phyloP scores from a whole-genome alignment of 2,113 vertebrate genomes.

The Pterocles orientalis region DNA sequence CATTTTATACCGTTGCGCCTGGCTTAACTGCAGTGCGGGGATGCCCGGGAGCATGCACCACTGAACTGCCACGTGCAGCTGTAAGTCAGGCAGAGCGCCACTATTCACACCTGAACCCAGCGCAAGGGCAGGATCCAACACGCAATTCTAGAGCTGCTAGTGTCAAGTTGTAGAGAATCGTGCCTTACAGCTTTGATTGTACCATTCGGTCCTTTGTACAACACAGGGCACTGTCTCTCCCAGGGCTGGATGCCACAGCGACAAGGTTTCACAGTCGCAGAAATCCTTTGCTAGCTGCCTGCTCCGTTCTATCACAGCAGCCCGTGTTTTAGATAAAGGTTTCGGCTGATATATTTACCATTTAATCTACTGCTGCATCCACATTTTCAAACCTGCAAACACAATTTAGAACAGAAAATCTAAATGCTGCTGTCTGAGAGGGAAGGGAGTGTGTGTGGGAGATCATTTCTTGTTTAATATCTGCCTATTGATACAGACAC shows the following conservation, averaged over 20 bases:
- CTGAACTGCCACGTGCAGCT: too few species aligned
- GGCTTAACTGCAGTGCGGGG: neutral
- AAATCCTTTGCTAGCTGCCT: neutral
- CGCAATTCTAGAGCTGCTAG: neutral
- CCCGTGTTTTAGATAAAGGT: fast-evolving
- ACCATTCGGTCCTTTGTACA: neutral
- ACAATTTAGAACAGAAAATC: neutral
- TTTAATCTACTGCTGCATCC: neutral
- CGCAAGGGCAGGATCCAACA: neutral
- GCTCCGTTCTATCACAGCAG: fast-evolving
- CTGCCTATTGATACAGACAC: neutral
- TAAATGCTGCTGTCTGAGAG: neutral
- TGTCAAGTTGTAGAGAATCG: too few species aligned
- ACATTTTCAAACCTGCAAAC: neutral
- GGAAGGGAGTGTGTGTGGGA: neutral
- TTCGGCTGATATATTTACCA: neutral
- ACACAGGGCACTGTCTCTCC: fast-evolving
- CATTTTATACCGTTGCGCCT: neutral
- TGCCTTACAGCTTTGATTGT: too few species aligned
- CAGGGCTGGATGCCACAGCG: neutral
- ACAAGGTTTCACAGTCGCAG: fast-evolving
- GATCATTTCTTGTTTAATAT: neutral
- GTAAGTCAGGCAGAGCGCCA: neutral
- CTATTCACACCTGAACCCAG: neutral
- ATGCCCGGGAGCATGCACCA: too few species aligned